Percentiles rank a stretch among this genome's conserved stretches.
Conservation (phyloP, 1,140 invertebrate genomes). For the Diorhabda sublineata region DNA sequence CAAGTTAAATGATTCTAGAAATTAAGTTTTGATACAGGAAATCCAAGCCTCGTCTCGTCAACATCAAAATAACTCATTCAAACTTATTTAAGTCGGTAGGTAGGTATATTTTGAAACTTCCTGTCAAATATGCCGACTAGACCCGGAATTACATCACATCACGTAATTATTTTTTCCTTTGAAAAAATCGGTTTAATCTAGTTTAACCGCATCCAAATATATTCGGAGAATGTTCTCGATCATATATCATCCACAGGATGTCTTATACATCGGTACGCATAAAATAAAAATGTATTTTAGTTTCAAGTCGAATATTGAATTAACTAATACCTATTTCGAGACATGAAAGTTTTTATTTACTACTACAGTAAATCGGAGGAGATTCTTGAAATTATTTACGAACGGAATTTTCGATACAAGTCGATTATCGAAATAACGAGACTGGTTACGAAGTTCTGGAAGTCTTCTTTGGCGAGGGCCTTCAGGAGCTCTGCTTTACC, state of each 20-base stretch:
- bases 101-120: slow-evolving; percentile 3
- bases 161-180: neutral
- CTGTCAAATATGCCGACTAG: slow-evolving; percentile 1
- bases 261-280: no score
- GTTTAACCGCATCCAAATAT: neutral
- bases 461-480: no score
- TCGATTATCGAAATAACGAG: no score
- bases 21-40: neutral
- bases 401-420: no score
- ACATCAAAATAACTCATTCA: neutral
- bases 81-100: neutral
- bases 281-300: neutral
- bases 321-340: no score
- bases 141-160: neutral
- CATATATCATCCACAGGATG: neutral
- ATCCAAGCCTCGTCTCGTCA: neutral
- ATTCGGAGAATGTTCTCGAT: neutral
- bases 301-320: neutral
- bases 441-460: no score
- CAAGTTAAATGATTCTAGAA: no score
- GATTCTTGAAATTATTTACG: no score
- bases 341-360: no score
- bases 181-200: slow-evolving; percentile 1
- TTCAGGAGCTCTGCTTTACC: no score
- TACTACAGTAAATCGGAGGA: no score